Conservation (phyloP, 2,797 vertebrate species). For the Acipenser oxyrinchus region DNA sequence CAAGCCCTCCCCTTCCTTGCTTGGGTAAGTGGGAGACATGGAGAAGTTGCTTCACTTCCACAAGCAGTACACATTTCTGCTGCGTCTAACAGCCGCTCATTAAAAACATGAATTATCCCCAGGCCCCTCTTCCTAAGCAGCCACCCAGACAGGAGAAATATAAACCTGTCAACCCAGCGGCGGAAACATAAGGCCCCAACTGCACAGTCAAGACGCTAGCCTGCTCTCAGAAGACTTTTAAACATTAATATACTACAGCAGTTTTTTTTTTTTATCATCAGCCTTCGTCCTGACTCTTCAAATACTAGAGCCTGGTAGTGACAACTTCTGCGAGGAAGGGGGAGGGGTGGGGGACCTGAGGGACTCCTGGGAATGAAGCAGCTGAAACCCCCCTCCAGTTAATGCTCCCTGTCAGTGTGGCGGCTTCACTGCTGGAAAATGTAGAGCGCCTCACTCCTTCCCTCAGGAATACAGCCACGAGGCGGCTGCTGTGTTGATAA, state of each 20-base stretch:
- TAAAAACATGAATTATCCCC: not conserved
- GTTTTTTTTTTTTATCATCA: no score
- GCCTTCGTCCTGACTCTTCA: no score
- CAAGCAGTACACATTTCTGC: not conserved
- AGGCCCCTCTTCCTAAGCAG: not conserved
- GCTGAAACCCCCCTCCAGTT: no score
- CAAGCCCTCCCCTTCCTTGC: not conserved
- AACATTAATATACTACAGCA: not conserved
- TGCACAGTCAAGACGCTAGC: not conserved
- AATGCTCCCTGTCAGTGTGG: no score
- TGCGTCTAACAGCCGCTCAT: not conserved
- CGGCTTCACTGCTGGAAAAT: no score
- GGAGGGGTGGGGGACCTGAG: no score
- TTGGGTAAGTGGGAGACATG: not conserved
- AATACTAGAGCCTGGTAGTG: no score
- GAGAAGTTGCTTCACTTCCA: not conserved
- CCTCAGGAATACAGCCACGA: no score
- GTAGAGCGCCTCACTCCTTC: no score
- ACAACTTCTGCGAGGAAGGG: no score
- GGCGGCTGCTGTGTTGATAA: no score
- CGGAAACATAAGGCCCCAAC: not conserved
- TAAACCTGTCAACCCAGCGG: conserved; percentile 1
- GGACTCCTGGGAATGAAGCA: no score
- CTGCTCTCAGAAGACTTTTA: conserved; percentile 17
- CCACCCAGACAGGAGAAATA: not conserved